Base-by-base conservation (phyloP, 1,140 invertebrate species). In the Scaptomyza hsui region DNA sequence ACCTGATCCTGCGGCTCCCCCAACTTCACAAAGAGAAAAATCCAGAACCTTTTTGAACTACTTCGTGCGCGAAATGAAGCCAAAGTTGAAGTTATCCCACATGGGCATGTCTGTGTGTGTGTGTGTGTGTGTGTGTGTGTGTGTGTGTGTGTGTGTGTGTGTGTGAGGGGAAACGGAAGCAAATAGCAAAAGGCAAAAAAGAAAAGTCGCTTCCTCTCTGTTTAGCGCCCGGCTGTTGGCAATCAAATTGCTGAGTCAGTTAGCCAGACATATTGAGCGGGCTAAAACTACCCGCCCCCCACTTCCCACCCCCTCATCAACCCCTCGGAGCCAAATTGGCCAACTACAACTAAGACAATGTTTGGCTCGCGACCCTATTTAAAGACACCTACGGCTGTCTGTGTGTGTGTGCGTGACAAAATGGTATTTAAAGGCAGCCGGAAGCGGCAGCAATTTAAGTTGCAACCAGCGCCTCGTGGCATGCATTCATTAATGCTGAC, bases 401-500 rank as follows among this genome's bases (percentile, higher is more conserved):
- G 29, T 45, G 61, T 65, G 37, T 67, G 59, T 74, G 77, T 90
- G 88, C 88, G 88, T 90, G 88, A 90, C 88, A 88, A 79, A 65
- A 81, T 65, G 78, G 79, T 80, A 90, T 90, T 90, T 90, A 90
- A 83, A 83, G 81, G 81, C 72, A 74, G 74, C 88, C 88, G 88
- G 88, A 90, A 90, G 88, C 79, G 82, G 77, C 86, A 90, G 88
- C 88, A 90, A 90, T 90, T 88, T 90, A 90, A 90, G 82, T 90
- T 90, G 72, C 79, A 83, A 62, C 76, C 74, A 73, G 48, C 69
- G 21, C 69, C 59, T 64, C 61, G 67, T 49, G 44, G 39, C 48
- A 37, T 73, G 73, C 76, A 74, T 80, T 86, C 81, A 88, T 86
- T 86, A 78, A 75, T 56, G 82, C 82, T 78, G 82, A 82, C 74